Evolutionary conservation across 2,113 vertebrate genomes (phyloP), one percentile per base, ranked within the genome.

Genomic region (Corapipo altera): DNA sequence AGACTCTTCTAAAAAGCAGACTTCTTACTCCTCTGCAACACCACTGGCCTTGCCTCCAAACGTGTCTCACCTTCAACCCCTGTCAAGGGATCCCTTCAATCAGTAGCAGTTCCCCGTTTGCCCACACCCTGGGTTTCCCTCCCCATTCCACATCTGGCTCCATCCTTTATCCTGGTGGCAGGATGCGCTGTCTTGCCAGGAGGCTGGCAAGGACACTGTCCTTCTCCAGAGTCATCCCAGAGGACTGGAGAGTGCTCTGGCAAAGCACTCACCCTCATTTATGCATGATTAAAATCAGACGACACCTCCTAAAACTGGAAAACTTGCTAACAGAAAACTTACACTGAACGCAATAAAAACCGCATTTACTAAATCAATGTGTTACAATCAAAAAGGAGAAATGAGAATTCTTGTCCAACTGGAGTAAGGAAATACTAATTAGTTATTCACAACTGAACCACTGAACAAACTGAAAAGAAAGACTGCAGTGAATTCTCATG

Each of bases 151-250:
- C 22, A 6, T 0, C 2, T n/a, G 62, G 51, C n/a, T 70, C 54
- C 19, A 24, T 8, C 1, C 8, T 37, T 20, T 3, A 1, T 6
- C 20, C 43, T 3, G 57, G n/a, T 2, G 19, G 61, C 37, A 52
- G 41, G 0, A 23, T 20, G 43, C 66, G 82, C 12, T 33, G n/a
- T 46, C 33, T 7, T 0, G 5, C 24, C 85, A 61, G 65, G n/a
- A 28, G 44, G 51, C 61, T 49, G 48, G 54, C 46, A 74, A 20
- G 28, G 32, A 9, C n/a, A 1, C 5, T 46, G 18, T 12, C 22
- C 65, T 73, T 8, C 54, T 69, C 27, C 8, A 46, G 51, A 44
- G 9, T 2, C 61, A 54, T 6, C 65, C 72, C 91, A 33, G 4
- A 39, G 77, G 43, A 18, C 28, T 3, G 46, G 2, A 15, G 10